Evolutionary conservation across 1,140 invertebrate species (phyloP), one percentile per base, ranked within the genome.

Genomic region (Sitodiplosis mosellana): DNA sequence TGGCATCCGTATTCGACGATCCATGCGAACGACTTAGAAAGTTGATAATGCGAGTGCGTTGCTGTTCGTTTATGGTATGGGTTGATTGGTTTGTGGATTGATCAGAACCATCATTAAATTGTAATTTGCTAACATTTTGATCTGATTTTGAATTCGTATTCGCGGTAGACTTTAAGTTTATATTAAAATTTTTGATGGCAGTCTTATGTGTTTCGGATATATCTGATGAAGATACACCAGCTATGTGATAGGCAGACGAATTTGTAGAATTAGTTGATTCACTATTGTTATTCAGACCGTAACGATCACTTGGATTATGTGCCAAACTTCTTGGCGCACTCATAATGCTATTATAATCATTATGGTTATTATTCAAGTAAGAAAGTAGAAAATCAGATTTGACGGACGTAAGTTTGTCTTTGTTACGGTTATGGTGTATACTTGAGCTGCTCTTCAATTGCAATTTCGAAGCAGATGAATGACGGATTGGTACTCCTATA

Each of bases 341-440:
- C 48, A 49, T 33, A 52, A 51, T 36, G 59, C 59, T 59, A 62
- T n/a, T n/a, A n/a, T n/a, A n/a, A n/a, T 60, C 48, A 14, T 45
- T 45, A 3, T 37, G 33, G 7, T 12, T 37, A 40, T 36, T 47
- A 45, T 61, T 61, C 37, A 62, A 55, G 52, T 63, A 63, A 49
- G 61, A 61, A 21, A 63, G 50, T 46, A 63, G 61, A 5, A 64
- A 54, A 50, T 64, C 62, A 18, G 62, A 64, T 47, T 64, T 63
- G 45, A 60, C 62, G 12, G 61, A 59, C 46, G 63, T 61, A 36
- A 64, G 44, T 15, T 53, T 53, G 5, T 49, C 41, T 48, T 52
- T 54, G 33, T 55, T 51, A 27, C 43, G 48, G 1, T 52, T 53
- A 27, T 27, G 10, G 27, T 27, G 27, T 27, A 27, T 27, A 27